Evolutionary conservation across 2,888 invertebrate species (phyloP), one percentile per base, ranked within the genome.

Genomic region (Petrolisthes manimaculis): DNA sequence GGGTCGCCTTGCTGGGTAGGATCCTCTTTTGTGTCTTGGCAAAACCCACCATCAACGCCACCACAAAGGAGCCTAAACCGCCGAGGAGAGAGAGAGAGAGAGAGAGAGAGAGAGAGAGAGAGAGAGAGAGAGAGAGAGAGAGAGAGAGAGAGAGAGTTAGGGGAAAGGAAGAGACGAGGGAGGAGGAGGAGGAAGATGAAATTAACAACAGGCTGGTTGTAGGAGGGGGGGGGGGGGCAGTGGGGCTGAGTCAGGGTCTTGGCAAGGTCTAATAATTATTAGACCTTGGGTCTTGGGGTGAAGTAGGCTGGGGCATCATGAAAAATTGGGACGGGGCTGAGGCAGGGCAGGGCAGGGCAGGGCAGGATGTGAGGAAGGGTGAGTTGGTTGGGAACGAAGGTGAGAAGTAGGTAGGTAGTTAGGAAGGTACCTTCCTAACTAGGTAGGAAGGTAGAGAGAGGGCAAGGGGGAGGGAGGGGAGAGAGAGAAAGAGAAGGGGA

Each of bases 381-480:
- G 18, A 37, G 67, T 67, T 67, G 18, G 12, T 18, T 14, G 18
- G 37, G 37, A 2, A 37, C 2, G 37, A 37, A 37, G 37, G 37
- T 37, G 37, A 37, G 37, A 37, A 37, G 37, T 37, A 37, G 37
- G 37, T 14, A 71, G 6, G 6, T 6, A 71, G 6, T 1, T n/a
- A 37, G 37, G 37, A 37, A 37, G 37, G 21, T 81, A 37, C 24
- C 37, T 37, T 61, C 24, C 0, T 24, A 51, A n/a, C 37, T 53
- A 82, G 37, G 82, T 12, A 67, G 37, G 82, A 69, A 67, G 37
- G 37, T 5, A 55, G 82, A 14, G 37, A 82, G 82, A 51, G 12
- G 54, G 12, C 51, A 78, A 61, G 84, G 18, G 77, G 51, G 61
- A 78, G 78, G 84, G 78, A 84, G 51, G 56, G 84, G 61, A 24